Evolutionary conservation across 1,140 invertebrate genomes (phyloP), one percentile per base, ranked within the genome.

Genomic region (Steinernema feltiae): DNA sequence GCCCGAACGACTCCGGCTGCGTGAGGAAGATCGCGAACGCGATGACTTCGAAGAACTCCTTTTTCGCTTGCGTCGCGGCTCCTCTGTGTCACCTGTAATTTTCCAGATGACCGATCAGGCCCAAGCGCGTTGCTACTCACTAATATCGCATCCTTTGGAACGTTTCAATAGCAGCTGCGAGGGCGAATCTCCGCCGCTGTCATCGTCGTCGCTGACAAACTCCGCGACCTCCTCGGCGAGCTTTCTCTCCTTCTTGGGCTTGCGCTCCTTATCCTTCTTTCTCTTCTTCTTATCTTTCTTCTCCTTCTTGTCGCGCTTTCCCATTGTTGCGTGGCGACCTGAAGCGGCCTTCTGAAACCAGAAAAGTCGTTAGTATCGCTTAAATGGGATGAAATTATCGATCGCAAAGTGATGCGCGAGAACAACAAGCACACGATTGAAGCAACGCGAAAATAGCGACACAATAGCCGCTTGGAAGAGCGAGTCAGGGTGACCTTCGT

Each of bases 121-220:
- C n/a, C n/a, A n/a, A n/a, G n/a, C n/a, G n/a, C n/a, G n/a, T n/a
- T n/a, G n/a, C n/a, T n/a, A 63, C 53, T 63, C 24, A 63, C 53
- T 21, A 27, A 3, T 63, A n/a, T 27, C 53, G 24, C 24, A 15
- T 63, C 53, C 53, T 63, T 63, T 12, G 53, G 53, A 63, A 3
- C 53, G 53, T 27, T 63, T 63, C 53, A 63, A 63, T 3, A 63
- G 53, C 53, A 63, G 24, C 53, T 63, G 53, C 12, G 53, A 63
- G 15, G 53, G 53, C 2, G 53, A 63, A 15, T 63, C 53, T 12
- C 7, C 53, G 7, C 53, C 53, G 53, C 12, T 17, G 53, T 63
- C 24, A 27, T 63, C 53, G 2, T 63, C 53, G 53, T 63, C 53
- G 53, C 53, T 63, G 12, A 63, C 53, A 21, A 27, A 21, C 53